Base-by-base conservation (phyloP, 1,140 invertebrate genomes). In the Dendrolimus punctatus region DNA sequence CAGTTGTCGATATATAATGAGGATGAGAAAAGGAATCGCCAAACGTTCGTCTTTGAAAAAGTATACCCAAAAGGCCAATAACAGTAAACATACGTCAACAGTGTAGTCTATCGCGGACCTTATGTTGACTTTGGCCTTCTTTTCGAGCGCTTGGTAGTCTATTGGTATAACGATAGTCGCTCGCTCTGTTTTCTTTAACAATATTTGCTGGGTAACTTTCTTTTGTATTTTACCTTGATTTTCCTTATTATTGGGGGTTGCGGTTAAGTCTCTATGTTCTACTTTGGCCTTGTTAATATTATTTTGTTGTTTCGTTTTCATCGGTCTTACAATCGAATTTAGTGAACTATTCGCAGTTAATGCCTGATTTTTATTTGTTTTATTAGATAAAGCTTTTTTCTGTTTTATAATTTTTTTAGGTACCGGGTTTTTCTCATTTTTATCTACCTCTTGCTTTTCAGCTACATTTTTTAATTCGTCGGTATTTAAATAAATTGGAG, bases 41-140 rank as follows among this genome's bases (percentile, higher is more conserved):
- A 95, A 81, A 50, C 91, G 85, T 72, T 94, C 93, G 64, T 93
- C 92, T 66, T 93, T 93, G 66, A 94, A 95, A 7, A 94, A 74
- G 74, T 95, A 95, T 41, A 95, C 87, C 90, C 92, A 93, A 74
- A 91, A 92, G 5, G 94, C 94, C 2, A 94, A 89, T 8, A 92
- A 47, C 49, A 94, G 88, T 60, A 94, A 88, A 40, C 91, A 91
- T 47, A 94, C 64, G 71, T 94, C 93, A 0, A 92, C 93, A 6
- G 90, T 78, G 64, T 93, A 94, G 66, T 91, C 91, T 2, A 94
- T 80, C 0, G 88, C 90, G 5, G 90, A 89, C 46, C 90, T 88
- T 0, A 94, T 92, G 62, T 91, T 93, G 39, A 80, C 87, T 59
- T 92, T 90, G 1, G 92, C 91, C 59, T 90, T 85, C 45, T 90